These are phyloP conservation scores for Ciconia boyciana DNA, from an alignment of 2,113 vertebrate genomes.

Conservation along the genomic window DNA sequence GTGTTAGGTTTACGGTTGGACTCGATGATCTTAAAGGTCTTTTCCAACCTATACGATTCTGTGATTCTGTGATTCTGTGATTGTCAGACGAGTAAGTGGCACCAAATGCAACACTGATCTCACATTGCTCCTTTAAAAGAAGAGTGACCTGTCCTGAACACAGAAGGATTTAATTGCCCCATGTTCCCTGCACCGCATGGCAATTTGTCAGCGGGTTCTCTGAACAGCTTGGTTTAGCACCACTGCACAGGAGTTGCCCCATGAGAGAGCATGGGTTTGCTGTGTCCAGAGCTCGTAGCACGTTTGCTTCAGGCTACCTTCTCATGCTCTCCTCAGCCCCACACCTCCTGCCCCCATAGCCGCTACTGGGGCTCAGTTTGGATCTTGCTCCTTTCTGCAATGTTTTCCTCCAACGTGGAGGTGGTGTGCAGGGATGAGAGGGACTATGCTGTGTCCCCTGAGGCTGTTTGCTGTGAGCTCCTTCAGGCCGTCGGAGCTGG, in stretches of 20 bases:
- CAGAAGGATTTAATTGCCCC: neutral
- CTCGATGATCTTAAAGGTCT: no score
- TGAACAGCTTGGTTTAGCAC: neutral
- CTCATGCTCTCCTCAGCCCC: neutral
- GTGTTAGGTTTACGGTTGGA: no score
- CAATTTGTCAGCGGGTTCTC: neutral
- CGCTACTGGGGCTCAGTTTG: neutral
- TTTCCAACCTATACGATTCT: no score
- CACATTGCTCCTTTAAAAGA: neutral
- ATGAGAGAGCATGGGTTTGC: neutral
- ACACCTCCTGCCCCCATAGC: neutral
- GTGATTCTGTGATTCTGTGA: no score
- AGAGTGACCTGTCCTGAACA: neutral
- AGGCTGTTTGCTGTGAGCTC: neutral
- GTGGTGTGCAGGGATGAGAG: neutral
- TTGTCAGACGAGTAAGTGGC: neutral
- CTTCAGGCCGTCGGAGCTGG: neutral
- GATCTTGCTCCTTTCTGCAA: neutral
- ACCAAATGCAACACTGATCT: neutral
- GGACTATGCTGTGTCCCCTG: fast-evolving
- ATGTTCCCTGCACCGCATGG: fast-evolving
- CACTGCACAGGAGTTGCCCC: neutral
- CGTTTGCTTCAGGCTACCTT: neutral
- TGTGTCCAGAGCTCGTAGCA: neutral
- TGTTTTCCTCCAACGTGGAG: neutral